Conservation (phyloP, 2,113 vertebrate species). For the Leptocoma aspasia region DNA sequence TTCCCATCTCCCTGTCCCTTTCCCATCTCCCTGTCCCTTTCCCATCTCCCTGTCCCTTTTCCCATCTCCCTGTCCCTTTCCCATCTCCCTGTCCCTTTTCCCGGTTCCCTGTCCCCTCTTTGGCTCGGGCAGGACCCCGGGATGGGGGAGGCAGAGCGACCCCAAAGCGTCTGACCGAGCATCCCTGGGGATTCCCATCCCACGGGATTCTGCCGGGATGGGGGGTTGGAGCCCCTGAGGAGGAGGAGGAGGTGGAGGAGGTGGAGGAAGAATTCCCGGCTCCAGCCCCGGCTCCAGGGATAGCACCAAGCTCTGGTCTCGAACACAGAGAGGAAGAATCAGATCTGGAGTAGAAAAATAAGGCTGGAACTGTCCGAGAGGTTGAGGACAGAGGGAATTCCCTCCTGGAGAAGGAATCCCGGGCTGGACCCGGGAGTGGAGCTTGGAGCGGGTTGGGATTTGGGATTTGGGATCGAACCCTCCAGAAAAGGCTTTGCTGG, state of each 20-base stretch:
- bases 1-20: neutral
- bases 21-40: no score
- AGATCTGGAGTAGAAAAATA: slow-evolving; percentile 61
- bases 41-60: neutral
- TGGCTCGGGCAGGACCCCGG: neutral
- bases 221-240: neutral
- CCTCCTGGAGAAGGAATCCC: neutral
- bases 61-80: neutral
- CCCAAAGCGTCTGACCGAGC: neutral
- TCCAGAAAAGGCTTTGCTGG: neutral
- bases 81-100: no score
- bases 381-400: neutral
- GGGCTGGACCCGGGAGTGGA: neutral
- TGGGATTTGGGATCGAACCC: neutral
- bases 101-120: no score
- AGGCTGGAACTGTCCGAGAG: slow-evolving; percentile 41
- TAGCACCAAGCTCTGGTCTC: slow-evolving; percentile 61
- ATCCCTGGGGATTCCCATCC: neutral
- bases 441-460: neutral
- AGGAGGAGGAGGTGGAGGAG: neutral
- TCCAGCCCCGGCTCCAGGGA: neutral
- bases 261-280: neutral
- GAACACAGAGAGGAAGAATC: slow-evolving; percentile 56
- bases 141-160: neutral
- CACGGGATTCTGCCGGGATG: neutral